phyloP scores from a whole-genome alignment of 2,888 invertebrate genomes.

The Hydrotaea diabolus region DNA sequence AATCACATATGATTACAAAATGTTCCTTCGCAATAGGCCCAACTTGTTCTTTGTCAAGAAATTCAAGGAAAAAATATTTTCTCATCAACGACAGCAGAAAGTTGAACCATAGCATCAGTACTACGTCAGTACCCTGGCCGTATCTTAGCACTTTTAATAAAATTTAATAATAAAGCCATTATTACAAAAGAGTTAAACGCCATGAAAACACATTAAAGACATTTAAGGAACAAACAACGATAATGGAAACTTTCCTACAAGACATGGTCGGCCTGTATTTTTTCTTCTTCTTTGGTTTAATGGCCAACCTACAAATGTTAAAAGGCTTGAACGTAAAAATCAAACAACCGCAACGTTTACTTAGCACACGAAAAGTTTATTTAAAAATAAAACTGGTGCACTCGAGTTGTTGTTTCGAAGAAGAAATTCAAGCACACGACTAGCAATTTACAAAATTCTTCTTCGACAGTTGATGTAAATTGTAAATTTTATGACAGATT shows the following conservation, averaged over 20 bases:
- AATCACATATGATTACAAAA: too few species aligned
- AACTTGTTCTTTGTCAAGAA: too few species aligned
- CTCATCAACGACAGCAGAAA: too few species aligned
- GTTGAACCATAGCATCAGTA: too few species aligned
- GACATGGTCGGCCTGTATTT: too few species aligned
- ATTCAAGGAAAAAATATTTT: too few species aligned
- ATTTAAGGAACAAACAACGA: neutral
- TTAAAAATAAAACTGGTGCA: neutral
- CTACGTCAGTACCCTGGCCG: too few species aligned
- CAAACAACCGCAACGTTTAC: too few species aligned
- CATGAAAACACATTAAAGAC: neutral
- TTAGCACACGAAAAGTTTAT: conserved; percentile 8
- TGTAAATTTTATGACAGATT: conserved; percentile 32
- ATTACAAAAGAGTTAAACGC: neutral
- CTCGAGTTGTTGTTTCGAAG: neutral
- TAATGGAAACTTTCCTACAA: neutral
- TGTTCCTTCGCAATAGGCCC: too few species aligned
- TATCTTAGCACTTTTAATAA: too few species aligned
- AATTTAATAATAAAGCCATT: too few species aligned
- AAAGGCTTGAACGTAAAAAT: neutral
- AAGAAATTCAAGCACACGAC: neutral
- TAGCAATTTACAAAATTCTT: neutral
- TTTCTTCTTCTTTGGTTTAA: neutral
- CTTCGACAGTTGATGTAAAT: conserved; percentile 12
- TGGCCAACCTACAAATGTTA: neutral